Percentiles rank a stretch among this genome's conserved stretches.
These are phyloP conservation scores for Sorex araneus DNA, from an alignment of 2,113 vertebrate genomes.

Conservation along the genomic window DNA sequence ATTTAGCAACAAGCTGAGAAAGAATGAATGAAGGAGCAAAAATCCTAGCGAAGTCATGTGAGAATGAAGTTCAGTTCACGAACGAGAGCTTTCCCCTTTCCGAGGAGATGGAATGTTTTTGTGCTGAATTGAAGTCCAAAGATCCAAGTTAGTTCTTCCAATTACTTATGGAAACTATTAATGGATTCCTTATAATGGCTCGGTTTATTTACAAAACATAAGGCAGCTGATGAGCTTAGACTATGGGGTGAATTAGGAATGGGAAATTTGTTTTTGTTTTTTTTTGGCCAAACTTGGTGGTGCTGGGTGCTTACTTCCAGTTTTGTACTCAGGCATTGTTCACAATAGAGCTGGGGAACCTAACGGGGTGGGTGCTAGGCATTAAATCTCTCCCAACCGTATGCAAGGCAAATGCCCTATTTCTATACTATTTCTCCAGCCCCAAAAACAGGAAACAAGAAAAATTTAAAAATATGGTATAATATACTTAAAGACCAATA, in stretches of 20 bases:
- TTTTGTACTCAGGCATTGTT: too few species aligned
- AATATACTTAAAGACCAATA: neutral
- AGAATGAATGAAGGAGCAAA: neutral
- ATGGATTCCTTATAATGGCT: neutral
- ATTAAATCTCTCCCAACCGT: too few species aligned
- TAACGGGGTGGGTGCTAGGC: too few species aligned
- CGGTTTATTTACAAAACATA: constrained; percentile 29
- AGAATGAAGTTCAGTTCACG: neutral
- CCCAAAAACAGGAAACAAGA: too few species aligned
- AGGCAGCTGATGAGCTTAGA: constrained; percentile 14
- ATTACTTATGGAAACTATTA: neutral
- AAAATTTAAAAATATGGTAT: neutral
- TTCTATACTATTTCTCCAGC: too few species aligned
- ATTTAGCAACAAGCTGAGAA: constrained; percentile 4
- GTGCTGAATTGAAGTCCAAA: neutral
- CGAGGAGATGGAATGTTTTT: neutral
- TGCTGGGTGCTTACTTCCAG: too few species aligned
- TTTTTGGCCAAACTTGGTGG: too few species aligned
- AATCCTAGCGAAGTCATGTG: neutral
- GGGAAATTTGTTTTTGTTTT: neutral
- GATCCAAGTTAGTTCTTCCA: neutral
- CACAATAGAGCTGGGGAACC: too few species aligned
- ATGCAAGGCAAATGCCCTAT: neutral
- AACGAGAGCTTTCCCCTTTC: neutral
- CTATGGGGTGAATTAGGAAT: neutral